Evolutionary conservation across 2,797 vertebrate species (phyloP).

Genomic region (Microhierax caerulescens): DNA sequence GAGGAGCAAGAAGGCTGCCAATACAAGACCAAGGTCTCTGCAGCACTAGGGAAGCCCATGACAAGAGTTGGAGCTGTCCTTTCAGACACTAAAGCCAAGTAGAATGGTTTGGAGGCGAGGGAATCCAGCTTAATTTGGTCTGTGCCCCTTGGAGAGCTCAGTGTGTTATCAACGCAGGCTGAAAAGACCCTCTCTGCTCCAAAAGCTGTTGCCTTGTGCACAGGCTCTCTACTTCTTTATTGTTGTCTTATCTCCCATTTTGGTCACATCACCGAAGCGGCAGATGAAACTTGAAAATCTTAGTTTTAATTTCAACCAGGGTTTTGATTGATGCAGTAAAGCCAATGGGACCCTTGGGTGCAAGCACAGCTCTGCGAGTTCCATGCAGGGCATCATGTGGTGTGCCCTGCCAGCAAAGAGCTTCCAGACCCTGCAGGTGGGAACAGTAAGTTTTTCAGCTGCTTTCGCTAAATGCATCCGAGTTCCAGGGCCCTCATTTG

Average conservation of each 20-base stretch:
- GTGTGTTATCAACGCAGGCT: rapidly evolving
- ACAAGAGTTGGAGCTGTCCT: neutral
- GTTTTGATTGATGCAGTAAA: neutral
- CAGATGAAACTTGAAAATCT: neutral
- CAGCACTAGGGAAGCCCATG: neutral
- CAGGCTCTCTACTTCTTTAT: neutral
- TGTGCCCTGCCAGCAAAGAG: neutral
- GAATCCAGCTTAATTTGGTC: neutral
- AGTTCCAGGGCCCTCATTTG: neutral
- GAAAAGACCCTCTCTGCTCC: neutral
- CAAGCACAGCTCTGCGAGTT: neutral
- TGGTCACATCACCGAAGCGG: neutral
- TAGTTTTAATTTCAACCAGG: neutral
- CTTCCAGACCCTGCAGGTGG: neutral
- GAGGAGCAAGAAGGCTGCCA: neutral
- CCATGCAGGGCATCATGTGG: neutral
- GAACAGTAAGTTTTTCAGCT: neutral
- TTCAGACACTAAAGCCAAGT: neutral
- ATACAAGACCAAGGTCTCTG: neutral
- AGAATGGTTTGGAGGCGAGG: neutral
- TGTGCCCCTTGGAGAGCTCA: neutral
- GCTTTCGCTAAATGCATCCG: neutral
- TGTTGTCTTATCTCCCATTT: neutral
- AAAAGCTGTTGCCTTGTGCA: neutral
- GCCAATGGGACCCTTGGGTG: neutral